Conservation (phyloP, 2,113 vertebrate genomes). For the Fulmarus glacialis region DNA sequence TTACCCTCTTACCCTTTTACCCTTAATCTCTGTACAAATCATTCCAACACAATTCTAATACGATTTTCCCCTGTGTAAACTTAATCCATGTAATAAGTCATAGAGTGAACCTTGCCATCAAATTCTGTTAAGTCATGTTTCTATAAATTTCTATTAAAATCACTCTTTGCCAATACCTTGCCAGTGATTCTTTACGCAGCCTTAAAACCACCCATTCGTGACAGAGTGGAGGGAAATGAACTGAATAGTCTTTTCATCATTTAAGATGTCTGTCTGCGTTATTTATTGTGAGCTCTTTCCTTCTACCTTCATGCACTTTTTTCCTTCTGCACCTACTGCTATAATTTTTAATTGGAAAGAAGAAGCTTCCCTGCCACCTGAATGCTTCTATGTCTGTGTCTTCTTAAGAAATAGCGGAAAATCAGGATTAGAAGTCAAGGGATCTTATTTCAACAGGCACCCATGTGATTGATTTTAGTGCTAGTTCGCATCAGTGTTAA, state of each 20-base stretch:
- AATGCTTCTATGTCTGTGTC: background rate
- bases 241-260: background rate
- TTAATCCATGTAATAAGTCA: too few relatives aligned
- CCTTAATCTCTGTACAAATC: too few relatives aligned
- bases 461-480: background rate
- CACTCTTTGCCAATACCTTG: too few relatives aligned
- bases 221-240: background rate
- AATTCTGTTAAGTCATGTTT: too few relatives aligned
- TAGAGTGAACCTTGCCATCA: too few relatives aligned
- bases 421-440: background rate
- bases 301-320: background rate
- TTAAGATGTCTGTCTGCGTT: background rate
- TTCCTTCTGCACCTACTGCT: background rate
- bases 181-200: too few relatives aligned
- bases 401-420: background rate
- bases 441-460: background rate
- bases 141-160: too few relatives aligned
- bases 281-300: background rate
- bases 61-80: too few relatives aligned
- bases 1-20: too few relatives aligned
- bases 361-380: background rate
- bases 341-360: background rate
- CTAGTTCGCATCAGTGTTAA: background rate
- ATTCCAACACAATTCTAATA: too few relatives aligned
- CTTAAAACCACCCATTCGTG: too few relatives aligned